Evolutionary conservation across 2,797 vertebrate genomes (phyloP).

Genomic region (Coccyzus lansbergi): DNA sequence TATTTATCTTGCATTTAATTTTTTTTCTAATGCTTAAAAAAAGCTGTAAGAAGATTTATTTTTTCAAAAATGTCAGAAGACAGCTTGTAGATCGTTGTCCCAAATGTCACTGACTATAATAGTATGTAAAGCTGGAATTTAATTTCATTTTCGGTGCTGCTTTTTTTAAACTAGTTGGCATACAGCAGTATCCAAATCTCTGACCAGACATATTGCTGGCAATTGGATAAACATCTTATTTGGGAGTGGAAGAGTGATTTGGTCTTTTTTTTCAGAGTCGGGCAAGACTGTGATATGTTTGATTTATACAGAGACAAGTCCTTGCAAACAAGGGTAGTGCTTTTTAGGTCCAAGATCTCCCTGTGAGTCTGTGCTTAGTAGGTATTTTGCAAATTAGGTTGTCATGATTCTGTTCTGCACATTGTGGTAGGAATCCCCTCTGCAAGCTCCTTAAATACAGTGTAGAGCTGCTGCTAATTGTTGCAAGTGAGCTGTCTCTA

Average conservation of each 20-base stretch:
- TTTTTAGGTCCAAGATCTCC: background rate
- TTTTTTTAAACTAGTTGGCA: background rate
- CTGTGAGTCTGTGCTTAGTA: background rate
- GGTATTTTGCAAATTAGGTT: constrained; percentile 2
- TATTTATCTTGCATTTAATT: background rate
- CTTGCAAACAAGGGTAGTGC: background rate
- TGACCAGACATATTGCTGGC: background rate
- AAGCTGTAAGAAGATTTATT: background rate
- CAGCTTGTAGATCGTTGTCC: background rate
- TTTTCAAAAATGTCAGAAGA: background rate
- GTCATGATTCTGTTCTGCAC: background rate
- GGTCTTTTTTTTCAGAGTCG: background rate
- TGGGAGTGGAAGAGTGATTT: background rate
- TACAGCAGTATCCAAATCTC: background rate
- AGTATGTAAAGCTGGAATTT: background rate
- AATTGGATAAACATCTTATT: background rate
- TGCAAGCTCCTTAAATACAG: background rate
- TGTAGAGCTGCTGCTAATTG: background rate
- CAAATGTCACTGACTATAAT: background rate
- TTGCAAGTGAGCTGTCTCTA: background rate
- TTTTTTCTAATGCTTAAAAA: background rate
- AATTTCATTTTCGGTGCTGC: background rate
- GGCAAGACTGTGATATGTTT: background rate
- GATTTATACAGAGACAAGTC: background rate
- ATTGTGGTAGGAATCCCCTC: background rate